phyloP scores from a whole-genome alignment of 2,888 invertebrate species.

The Apoda limacodes region DNA sequence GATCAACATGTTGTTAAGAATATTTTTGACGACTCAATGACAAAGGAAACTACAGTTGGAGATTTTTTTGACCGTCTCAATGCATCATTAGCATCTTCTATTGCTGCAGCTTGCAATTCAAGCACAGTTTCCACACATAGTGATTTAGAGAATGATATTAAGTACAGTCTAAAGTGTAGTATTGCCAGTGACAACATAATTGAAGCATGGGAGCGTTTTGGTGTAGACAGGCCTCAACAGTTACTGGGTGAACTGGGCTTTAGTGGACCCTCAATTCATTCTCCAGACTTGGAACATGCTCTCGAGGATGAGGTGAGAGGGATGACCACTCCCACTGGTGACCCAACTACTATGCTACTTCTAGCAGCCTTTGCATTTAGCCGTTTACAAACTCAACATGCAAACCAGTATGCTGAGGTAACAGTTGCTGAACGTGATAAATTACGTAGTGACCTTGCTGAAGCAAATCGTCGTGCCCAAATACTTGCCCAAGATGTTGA shows the following conservation, averaged over 20 bases:
- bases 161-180: conserved; percentile 24
- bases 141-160: conserved; percentile 16
- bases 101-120: conserved; percentile 29
- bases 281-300: conserved; percentile 73
- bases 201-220: conserved; percentile 80
- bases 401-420: conserved; percentile 76
- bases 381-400: conserved; percentile 77
- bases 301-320: conserved; percentile 74
- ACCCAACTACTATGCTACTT: conserved; percentile 44
- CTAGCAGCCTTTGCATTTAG: conserved; percentile 76
- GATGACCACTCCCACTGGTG: conserved; percentile 20
- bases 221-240: conserved; percentile 73
- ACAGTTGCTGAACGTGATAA: conserved; percentile 84
- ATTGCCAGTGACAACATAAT: conserved; percentile 66
- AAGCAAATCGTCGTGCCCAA: conserved; percentile 85
- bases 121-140: conserved; percentile 6
- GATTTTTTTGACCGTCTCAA: conserved; percentile 56
- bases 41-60: conserved; percentile 47
- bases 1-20: conserved; percentile 41
- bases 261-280: conserved; percentile 63
- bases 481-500: conserved; percentile 91
- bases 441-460: conserved; percentile 80
- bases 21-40: conserved; percentile 36
- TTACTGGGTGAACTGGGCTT: conserved; percentile 79
- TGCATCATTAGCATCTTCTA: conserved; percentile 37